Conservation (phyloP, 2,888 invertebrate genomes). For the Sicus ferrugineus region DNA sequence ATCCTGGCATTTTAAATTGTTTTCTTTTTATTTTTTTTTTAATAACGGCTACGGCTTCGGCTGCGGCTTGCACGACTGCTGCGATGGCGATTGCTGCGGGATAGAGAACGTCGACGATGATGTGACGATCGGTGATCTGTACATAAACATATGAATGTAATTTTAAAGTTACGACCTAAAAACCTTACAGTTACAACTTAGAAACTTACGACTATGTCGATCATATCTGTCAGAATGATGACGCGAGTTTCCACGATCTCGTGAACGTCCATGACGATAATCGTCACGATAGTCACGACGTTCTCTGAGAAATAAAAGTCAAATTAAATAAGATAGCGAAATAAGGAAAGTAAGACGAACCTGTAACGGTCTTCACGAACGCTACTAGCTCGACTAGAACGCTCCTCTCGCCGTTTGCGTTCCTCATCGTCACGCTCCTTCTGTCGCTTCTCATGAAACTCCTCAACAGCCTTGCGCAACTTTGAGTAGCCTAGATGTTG, state of each 20-base stretch:
- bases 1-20: conserved; percentile 39
- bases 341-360: not conserved
- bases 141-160: conserved; percentile 1
- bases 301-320: conserved; percentile 41
- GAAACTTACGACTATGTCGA: conserved; percentile 54
- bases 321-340: not conserved
- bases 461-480: conserved; percentile 74
- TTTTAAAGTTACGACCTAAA: not conserved
- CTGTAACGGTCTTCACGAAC: conserved; percentile 24
- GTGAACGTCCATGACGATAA: conserved; percentile 55
- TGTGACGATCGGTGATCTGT: conserved; percentile 57
- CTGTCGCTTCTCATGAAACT: conserved; percentile 71
- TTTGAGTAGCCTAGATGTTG: conserved; percentile 92
- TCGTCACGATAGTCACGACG: conserved; percentile 50
- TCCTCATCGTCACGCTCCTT: conserved; percentile 70
- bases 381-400: conserved; percentile 37
- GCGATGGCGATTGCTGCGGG: conserved; percentile 50
- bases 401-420: conserved; percentile 58
- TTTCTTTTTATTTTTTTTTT: conserved; percentile 36
- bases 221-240: conserved; percentile 55
- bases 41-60: conserved; percentile 61
- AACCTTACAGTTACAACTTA: not conserved
- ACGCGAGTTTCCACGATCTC: conserved; percentile 53
- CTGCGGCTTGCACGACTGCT: conserved; percentile 58
- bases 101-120: conserved; percentile 53